Conservation (phyloP, 2,113 vertebrate genomes). For the Psittacara wagleri region DNA sequence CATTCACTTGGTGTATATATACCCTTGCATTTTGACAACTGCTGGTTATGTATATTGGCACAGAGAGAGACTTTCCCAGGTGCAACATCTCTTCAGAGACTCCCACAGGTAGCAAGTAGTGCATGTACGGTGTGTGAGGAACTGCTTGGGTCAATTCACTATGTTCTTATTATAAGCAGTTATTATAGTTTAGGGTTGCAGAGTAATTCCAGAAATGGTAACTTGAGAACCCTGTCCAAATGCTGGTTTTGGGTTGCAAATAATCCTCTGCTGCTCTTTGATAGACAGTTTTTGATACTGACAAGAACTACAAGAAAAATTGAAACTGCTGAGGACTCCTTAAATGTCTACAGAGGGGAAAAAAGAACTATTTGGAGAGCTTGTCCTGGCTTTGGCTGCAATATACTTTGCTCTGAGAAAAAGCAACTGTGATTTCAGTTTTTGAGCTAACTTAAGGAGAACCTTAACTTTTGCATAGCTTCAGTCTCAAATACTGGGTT, state of each 20-base stretch:
- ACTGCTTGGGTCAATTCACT: neutral
- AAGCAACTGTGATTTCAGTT: neutral
- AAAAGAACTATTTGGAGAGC: neutral
- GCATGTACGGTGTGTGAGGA: neutral
- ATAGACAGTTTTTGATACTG: neutral
- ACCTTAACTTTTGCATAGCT: neutral
- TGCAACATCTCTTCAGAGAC: neutral
- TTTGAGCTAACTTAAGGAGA: neutral
- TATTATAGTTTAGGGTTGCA: neutral
- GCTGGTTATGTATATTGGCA: neutral
- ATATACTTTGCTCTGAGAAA: neutral
- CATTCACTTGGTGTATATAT: neutral
- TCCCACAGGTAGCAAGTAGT: neutral
- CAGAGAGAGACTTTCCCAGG: neutral
- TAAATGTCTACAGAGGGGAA: rapidly evolving
- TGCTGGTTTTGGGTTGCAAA: neutral
- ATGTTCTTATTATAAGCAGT: neutral
- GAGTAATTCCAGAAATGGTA: neutral
- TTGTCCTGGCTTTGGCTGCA: neutral
- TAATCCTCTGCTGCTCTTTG: neutral
- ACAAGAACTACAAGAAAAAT: neutral
- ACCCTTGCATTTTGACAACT: neutral
- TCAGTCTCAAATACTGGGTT: neutral
- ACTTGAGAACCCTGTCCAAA: neutral
- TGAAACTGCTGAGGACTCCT: neutral